phyloP scores from a whole-genome alignment of 2,797 vertebrate species.

The Margarornis squamiger region DNA sequence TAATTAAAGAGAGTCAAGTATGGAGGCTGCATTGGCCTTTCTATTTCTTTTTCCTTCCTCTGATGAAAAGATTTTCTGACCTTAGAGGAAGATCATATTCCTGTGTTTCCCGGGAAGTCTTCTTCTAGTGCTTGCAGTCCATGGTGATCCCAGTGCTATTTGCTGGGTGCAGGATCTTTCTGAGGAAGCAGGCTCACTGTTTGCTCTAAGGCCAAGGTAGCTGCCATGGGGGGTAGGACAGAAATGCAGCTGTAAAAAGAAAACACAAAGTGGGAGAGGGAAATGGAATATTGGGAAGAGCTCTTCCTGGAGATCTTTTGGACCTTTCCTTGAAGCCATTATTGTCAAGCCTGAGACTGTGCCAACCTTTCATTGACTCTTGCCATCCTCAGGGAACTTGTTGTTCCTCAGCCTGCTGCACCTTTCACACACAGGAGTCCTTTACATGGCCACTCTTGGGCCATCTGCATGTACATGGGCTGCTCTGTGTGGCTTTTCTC shows the following conservation, averaged over 20 bases:
- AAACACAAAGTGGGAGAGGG: not conserved
- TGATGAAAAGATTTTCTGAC: not conserved
- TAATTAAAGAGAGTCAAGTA: constrained; percentile 53
- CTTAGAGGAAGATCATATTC: not conserved
- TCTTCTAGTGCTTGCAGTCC: not conserved
- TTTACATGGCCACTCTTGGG: fast-evolving
- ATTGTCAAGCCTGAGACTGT: not conserved
- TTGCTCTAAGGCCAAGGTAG: not conserved
- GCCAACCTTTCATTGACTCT: fast-evolving
- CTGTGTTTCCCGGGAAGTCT: not conserved
- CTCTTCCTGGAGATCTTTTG: not conserved
- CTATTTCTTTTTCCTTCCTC: not conserved
- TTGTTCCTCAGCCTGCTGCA: not conserved
- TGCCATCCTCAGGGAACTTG: not conserved
- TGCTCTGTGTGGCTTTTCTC: not conserved
- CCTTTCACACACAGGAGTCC: not conserved
- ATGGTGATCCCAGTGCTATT: not conserved
- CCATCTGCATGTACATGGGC: not conserved
- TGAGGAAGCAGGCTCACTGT: not conserved
- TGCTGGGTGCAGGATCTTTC: not conserved
- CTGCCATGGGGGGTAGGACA: not conserved
- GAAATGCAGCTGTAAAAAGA: not conserved
- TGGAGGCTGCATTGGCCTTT: constrained; percentile 1
- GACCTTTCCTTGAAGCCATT: not conserved
- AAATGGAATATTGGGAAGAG: not conserved